Conservation (phyloP, 2,113 vertebrate species). For the Himantopus leucocephalus region DNA sequence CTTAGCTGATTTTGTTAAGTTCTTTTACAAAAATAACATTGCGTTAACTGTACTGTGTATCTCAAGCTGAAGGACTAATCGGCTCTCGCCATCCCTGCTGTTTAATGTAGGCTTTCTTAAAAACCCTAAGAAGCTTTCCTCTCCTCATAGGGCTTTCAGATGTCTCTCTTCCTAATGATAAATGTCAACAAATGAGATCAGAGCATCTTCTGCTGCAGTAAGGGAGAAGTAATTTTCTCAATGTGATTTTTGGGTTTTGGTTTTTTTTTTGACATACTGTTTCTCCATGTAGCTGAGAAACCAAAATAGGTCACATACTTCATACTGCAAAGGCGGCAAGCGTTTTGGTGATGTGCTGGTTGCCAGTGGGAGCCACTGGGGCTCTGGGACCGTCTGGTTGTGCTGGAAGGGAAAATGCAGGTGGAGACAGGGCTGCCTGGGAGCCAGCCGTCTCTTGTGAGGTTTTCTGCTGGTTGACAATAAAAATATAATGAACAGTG, state of each 20-base stretch:
- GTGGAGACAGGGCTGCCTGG: too few relatives aligned
- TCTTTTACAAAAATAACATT: background rate
- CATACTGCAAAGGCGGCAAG: background rate
- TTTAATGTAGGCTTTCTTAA: conserved; percentile 3
- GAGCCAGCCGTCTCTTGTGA: too few relatives aligned
- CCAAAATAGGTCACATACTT: background rate
- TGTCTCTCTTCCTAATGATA: background rate
- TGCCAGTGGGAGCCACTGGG: background rate
- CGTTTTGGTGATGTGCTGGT: fast-evolving
- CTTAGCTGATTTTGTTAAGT: background rate
- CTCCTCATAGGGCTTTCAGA: background rate
- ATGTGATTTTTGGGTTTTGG: too few relatives aligned
- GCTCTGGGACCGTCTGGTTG: background rate
- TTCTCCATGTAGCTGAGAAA: background rate
- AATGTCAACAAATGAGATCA: conserved; percentile 2
- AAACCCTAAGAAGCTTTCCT: conserved; percentile 30
- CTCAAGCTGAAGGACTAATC: background rate
- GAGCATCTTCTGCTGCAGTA: background rate
- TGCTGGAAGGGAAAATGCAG: background rate
- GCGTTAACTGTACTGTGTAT: background rate
- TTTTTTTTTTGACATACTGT: too few relatives aligned
- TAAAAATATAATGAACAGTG: too few relatives aligned
- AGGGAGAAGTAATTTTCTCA: background rate
- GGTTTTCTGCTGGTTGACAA: too few relatives aligned
- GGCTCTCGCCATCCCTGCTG: background rate